Evolutionary conservation across 2,113 vertebrate genomes (phyloP), one percentile per base, ranked within the genome.

Genomic region (Strigops habroptila): DNA sequence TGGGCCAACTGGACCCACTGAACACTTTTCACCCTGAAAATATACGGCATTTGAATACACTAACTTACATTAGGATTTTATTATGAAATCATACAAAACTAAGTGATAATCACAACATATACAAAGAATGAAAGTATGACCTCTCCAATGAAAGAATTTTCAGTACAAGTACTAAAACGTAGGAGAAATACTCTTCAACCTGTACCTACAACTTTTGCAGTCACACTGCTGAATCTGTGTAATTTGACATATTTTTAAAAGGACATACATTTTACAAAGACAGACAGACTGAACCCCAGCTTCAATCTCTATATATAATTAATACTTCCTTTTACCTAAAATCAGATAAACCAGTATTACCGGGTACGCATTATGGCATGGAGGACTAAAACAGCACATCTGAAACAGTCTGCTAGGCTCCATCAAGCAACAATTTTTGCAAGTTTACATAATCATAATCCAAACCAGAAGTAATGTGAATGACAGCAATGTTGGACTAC

Each of bases 21-120:
- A 98, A 28, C 94, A 98, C 57, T 98, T 96, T 83, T 98, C 97
- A 46, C 97, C 97, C 98, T 98, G 80, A 82, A 97, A 97, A 71
- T 65, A 92, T 7, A 92, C 7, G 46, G 14, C 22, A 82, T 46
- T 85, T 67, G 23, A 65, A 65, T 76, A 76, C 14, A 60, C 17
- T 13, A 91, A 70, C 3, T 60, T 49, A 39, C 12, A 70, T 18
- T 43, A 60, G 21, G 35, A 44, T 85, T 76, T 70, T 60, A 59
- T 39, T 24, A 28, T 5, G 16, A 49, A 76, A 49, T 71, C 0
- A 0, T 25, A 71, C 6, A 55, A 76, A 49, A 67, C 49, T 39
- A 73, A 63, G 41, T 17, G 6, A 82, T n/a, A 82, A 74, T 18
- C 30, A 37, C 5, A 78, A 22, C 22, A 41, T 43, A 68, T 3